Evolutionary conservation across 2,113 vertebrate genomes (phyloP), one percentile per base, ranked within the genome.

Genomic region (Salminus brasiliensis): DNA sequence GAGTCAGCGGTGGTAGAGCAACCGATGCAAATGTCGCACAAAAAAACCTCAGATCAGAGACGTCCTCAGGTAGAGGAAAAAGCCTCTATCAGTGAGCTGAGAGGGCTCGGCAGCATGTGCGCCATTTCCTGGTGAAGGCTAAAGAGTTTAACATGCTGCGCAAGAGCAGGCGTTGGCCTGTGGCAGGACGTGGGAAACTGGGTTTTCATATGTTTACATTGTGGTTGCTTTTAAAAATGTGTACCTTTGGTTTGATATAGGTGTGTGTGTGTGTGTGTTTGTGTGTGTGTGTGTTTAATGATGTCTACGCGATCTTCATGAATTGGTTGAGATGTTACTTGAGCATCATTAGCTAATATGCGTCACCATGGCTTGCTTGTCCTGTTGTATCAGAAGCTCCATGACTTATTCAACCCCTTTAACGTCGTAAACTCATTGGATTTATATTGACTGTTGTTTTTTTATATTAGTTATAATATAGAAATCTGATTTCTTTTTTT

Each of bases 1-100:
- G 80, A 82, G 63, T 85, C 74, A 83, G 74, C 73, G 74, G 41
- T 78, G 74, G 49, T 57, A 70, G n/a, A 36, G 36, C 63, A 53
- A 59, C 16, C 30, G 78, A 80, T 82, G 77, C 81, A 85, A 80
- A 85, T 68, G 41, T 45, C 76, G 69, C 27, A 45, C 74, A 53
- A 60, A 67, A 76, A 76, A 72, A 66, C 34, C 67, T 27, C 4
- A 63, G 59, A 72, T 55, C 29, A 60, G 34, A 62, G 18, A 74
- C 66, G 45, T 27, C 30, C 34, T 68, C n/a, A 18, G 15, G 36
- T 30, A 23, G 43, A 21, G n/a, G 45, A 47, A 47, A 57, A 11
- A 53, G 27, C 34, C 32, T n/a, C n/a, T 36, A 18, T 34, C 41
- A 67, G 62, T 23, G 9, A n/a, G 39, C 21, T 34, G 55, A 67